Conservation (phyloP, 1,140 invertebrate genomes). For the silkworm (Bombyx mori) region DNA sequence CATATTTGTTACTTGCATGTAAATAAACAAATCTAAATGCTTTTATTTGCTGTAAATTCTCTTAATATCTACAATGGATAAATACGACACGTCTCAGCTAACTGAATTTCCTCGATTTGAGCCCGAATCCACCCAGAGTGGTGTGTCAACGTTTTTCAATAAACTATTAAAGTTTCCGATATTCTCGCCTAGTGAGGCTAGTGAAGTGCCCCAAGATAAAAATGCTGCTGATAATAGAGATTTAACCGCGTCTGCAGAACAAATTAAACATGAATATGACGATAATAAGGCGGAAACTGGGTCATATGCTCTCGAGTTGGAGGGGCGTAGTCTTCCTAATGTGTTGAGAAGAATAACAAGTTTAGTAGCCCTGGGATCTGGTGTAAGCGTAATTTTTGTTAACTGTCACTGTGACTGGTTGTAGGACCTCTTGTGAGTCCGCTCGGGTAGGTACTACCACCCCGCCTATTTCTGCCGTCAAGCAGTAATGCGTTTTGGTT, state of each 20-base stretch:
- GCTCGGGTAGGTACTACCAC: too few relatives aligned
- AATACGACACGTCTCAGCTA: conserved; percentile 57
- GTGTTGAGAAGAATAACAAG: conserved; percentile 85
- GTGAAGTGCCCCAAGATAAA: conserved; percentile 38
- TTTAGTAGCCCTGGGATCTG: conserved; percentile 80
- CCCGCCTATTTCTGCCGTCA: too few relatives aligned
- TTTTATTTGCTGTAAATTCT: too few relatives aligned
- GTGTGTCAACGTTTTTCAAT: conserved; percentile 63
- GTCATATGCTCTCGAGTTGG: conserved; percentile 47
- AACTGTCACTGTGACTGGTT: too few relatives aligned
- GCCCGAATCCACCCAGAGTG: conserved; percentile 57
- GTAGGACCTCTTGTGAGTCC: too few relatives aligned
- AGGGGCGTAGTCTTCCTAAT: conserved; percentile 83
- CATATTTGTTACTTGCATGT: too few relatives aligned
- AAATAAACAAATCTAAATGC: too few relatives aligned
- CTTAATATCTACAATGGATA: conserved; percentile 39
- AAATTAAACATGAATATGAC: conserved; percentile 30
- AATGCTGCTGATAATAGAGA: conserved; percentile 19
- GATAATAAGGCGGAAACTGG: conserved; percentile 39
- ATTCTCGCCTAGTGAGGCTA: conserved; percentile 43
- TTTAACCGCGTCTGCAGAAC: conserved; percentile 20
- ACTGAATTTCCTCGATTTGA: conserved; percentile 65
- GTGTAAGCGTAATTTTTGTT: conserved; percentile 64
- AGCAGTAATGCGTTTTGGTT: too few relatives aligned
- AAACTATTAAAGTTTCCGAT: conserved; percentile 66